Conservation (phyloP, 1,140 invertebrate genomes). For the Drosophila nannoptera region DNA sequence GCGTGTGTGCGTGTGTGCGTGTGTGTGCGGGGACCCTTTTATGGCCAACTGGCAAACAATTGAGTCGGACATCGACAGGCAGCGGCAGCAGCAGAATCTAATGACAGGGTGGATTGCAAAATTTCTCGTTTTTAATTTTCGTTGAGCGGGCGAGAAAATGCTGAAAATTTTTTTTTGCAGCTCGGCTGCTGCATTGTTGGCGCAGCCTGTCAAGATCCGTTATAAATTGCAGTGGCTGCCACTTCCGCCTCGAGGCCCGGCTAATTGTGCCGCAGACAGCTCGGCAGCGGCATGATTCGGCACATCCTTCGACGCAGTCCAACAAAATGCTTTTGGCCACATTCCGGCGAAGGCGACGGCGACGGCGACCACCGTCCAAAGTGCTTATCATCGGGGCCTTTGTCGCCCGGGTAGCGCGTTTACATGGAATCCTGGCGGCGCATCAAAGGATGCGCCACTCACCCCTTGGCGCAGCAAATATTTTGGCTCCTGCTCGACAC, state of each 20-base stretch:
- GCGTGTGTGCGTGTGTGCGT: constrained; percentile 6
- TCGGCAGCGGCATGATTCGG: constrained; percentile 31
- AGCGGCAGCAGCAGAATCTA: constrained; percentile 52
- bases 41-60: constrained; percentile 53
- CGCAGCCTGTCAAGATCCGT: constrained; percentile 29
- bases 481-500: constrained; percentile 46
- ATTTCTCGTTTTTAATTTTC: constrained; percentile 64
- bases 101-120: constrained; percentile 72
- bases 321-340: constrained; percentile 22
- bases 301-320: constrained; percentile 16
- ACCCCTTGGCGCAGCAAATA: constrained; percentile 22
- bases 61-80: constrained; percentile 49
- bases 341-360: constrained; percentile 43
- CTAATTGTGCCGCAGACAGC: constrained; percentile 43
- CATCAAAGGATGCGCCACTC: not conserved
- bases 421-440: constrained; percentile 29
- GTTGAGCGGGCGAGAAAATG: constrained; percentile 16
- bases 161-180: constrained; percentile 31
- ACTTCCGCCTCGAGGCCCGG: constrained; percentile 38
- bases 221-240: constrained; percentile 65
- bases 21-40: constrained; percentile 36
- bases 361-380: constrained; percentile 20
- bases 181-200: constrained; percentile 59
- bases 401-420: constrained; percentile 35
- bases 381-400: constrained; percentile 39